Percentiles rank a stretch among this genome's conserved stretches.
Evolutionary conservation across 2,888 invertebrate genomes (phyloP).

Genomic region (Tinea pellionella): DNA sequence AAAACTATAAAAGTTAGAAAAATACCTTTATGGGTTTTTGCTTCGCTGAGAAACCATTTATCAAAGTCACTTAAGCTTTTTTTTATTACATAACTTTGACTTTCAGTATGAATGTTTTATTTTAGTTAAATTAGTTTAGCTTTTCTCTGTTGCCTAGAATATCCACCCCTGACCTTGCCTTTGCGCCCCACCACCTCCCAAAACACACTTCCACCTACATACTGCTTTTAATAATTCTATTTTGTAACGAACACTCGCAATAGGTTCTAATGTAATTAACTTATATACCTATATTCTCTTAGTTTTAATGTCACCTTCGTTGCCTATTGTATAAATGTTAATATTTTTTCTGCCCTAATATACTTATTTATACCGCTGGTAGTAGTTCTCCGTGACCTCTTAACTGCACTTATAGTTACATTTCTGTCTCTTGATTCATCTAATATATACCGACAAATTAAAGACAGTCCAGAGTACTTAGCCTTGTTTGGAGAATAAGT

Average conservation of each 20-base stretch:
- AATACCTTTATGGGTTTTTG: neutral
- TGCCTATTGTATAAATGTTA: neutral
- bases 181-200: neutral
- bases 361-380: slow-evolving; percentile 24
- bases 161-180: neutral
- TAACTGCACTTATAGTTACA: slow-evolving; percentile 25
- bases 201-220: neutral
- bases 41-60: neutral
- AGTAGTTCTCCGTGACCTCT: slow-evolving; percentile 56
- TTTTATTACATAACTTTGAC: neutral
- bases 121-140: neutral
- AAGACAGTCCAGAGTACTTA: slow-evolving; percentile 35
- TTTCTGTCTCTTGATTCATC: slow-evolving; percentile 11
- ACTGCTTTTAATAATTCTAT: neutral
- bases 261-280: neutral
- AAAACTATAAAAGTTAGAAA: neutral
- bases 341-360: slow-evolving; percentile 1
- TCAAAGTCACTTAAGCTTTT: neutral
- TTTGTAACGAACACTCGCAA: neutral
- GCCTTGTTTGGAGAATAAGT: slow-evolving; percentile 41
- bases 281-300: neutral
- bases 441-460: slow-evolving; percentile 11
- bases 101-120: neutral
- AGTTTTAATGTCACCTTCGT: neutral
- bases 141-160: neutral